phyloP scores from a whole-genome alignment of 2,113 vertebrate species.

The Poicephalus gulielmi region DNA sequence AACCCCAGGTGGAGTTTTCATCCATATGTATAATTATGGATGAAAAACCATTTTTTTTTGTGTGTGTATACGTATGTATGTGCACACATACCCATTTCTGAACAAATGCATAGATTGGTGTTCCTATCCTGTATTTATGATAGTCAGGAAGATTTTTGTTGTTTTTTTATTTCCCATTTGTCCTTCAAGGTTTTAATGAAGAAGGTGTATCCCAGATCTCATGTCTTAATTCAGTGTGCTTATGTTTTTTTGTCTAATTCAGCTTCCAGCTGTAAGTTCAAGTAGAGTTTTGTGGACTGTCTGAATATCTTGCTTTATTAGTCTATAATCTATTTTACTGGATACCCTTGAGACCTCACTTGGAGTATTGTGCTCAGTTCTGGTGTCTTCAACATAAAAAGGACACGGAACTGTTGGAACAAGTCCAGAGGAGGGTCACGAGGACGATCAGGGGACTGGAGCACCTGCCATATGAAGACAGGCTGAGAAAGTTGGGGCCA shows the following conservation, averaged over 20 bases:
- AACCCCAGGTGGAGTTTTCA: neutral
- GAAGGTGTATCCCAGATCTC: neutral
- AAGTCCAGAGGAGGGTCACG: too few species aligned
- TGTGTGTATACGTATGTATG: neutral
- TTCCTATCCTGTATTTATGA: neutral
- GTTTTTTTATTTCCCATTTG: neutral
- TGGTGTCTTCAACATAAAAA: too few species aligned
- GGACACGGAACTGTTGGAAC: too few species aligned
- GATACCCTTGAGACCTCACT: neutral
- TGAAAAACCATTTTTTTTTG: neutral
- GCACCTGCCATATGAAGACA: too few species aligned
- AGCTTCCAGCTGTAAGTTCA: neutral
- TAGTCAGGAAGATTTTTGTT: neutral
- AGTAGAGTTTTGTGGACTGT: neutral
- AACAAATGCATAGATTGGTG: neutral
- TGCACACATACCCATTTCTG: neutral
- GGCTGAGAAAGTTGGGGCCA: too few species aligned
- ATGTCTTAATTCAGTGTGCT: neutral
- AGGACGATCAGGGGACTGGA: too few species aligned
- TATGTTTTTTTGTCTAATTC: neutral
- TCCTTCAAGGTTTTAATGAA: neutral
- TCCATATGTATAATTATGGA: neutral
- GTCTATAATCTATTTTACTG: neutral
- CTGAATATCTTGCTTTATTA: neutral
- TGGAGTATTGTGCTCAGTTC: too few species aligned